These are phyloP conservation scores for Chrysolina americana DNA, from an alignment of 2,888 invertebrate species.

Conservation along the genomic window DNA sequence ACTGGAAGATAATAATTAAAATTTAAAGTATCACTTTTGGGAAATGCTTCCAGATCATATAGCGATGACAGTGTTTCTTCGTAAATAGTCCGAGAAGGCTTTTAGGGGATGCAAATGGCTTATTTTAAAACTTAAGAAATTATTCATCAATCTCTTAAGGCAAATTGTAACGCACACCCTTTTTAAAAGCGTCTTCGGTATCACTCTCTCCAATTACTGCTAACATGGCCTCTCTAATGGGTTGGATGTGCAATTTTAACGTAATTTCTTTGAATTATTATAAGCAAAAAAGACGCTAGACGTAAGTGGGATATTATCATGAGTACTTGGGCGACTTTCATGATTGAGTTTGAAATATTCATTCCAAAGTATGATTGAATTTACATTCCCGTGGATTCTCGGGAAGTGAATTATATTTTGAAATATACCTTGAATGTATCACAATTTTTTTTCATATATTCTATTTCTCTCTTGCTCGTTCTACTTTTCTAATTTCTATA, in stretches of 20 bases:
- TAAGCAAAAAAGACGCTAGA: constrained; percentile 2
- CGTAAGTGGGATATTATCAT: not conserved
- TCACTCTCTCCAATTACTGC: constrained; percentile 48
- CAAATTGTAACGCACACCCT: constrained; percentile 51
- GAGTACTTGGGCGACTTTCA: not conserved
- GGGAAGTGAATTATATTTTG: too few species aligned
- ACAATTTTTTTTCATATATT: too few species aligned
- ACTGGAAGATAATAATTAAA: too few species aligned
- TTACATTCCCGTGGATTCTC: not conserved
- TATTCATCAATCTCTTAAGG: constrained; percentile 63
- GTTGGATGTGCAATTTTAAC: constrained; percentile 48
- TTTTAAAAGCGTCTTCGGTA: constrained; percentile 48
- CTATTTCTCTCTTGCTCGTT: too few species aligned
- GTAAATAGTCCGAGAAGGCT: constrained; percentile 51
- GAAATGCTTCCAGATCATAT: constrained; percentile 14
- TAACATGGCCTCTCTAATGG: constrained; percentile 49
- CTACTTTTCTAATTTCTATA: too few species aligned
- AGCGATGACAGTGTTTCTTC: constrained; percentile 34
- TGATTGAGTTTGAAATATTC: constrained; percentile 15
- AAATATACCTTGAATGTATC: too few species aligned
- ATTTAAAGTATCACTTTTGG: not conserved
- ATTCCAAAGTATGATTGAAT: not conserved
- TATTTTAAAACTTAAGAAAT: constrained; percentile 62
- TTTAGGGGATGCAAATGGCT: constrained; percentile 54
- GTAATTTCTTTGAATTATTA: constrained; percentile 41